These are phyloP conservation scores for Ciconia boyciana DNA, from an alignment of 2,113 vertebrate genomes.

Conservation along the genomic window DNA sequence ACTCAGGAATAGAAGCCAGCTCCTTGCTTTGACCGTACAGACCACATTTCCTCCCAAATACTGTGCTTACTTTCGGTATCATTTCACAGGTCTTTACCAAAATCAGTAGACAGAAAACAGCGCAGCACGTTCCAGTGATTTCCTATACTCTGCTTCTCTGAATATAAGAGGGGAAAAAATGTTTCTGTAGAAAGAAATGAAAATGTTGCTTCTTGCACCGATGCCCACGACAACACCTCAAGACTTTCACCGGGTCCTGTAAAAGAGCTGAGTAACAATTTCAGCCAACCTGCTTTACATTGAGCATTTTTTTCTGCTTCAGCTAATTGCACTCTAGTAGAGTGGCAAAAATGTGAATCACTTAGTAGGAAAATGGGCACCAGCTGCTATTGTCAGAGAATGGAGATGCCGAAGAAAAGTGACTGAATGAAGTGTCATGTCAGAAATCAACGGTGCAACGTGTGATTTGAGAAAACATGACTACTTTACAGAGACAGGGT, in stretches of 20 bases:
- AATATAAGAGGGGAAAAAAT: neutral
- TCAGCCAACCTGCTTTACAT: constrained; percentile 28
- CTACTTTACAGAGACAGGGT: constrained; percentile 91
- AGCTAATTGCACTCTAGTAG: constrained; percentile 77
- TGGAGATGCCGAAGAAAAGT: constrained; percentile 64
- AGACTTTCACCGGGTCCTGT: neutral
- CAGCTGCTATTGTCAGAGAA: constrained; percentile 80
- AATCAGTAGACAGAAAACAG: neutral
- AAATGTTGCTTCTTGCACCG: neutral
- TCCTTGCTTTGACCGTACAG: neutral
- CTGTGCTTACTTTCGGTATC: neutral
- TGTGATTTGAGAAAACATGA: constrained; percentile 86
- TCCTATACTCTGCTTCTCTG: neutral
- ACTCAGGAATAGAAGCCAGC: neutral
- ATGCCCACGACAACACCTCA: neutral
- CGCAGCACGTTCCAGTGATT: neutral
- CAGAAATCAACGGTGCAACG: constrained; percentile 86
- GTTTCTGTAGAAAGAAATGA: neutral
- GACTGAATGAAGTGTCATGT: constrained; percentile 81
- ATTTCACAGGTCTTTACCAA: neutral
- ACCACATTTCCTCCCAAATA: neutral
- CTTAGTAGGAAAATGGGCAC: constrained; percentile 78
- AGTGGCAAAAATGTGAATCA: constrained; percentile 78
- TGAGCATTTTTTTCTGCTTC: constrained; percentile 62
- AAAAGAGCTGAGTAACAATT: constrained; percentile 62